Percentiles rank a stretch among this genome's conserved stretches.
Conservation (phyloP, 2,113 vertebrate species). For the Mirounga angustirostris region DNA sequence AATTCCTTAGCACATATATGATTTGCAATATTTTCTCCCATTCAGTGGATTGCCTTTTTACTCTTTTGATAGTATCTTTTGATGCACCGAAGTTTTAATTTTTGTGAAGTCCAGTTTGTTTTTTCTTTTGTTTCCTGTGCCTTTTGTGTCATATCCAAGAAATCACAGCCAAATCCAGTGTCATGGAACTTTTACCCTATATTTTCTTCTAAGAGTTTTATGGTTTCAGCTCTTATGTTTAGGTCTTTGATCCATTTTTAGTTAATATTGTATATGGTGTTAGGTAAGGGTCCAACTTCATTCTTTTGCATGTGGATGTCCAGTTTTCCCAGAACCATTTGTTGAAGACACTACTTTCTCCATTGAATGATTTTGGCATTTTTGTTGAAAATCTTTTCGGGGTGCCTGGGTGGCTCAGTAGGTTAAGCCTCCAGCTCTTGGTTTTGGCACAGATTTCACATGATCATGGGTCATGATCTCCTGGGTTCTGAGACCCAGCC, state of each 20-base stretch:
- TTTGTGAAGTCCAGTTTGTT: not conserved
- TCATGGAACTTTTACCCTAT: not conserved
- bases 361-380: not conserved
- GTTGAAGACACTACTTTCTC: not conserved
- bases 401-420: too few relatives aligned
- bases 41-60: not conserved
- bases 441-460: too few relatives aligned
- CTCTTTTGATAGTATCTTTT: not conserved
- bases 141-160: not conserved
- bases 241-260: not conserved
- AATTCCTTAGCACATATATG: not conserved
- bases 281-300: not conserved
- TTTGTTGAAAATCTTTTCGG: not conserved
- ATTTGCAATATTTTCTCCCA: not conserved
- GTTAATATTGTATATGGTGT: not conserved
- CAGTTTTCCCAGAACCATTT: not conserved
- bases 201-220: not conserved
- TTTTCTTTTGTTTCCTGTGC: not conserved
- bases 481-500: too few relatives aligned
- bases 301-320: not conserved
- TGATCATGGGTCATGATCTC: too few relatives aligned
- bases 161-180: not conserved
- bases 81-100: not conserved
- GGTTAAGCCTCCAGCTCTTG: too few relatives aligned
- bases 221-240: not conserved